Evolutionary conservation across 2,113 vertebrate genomes (phyloP), one percentile per base, ranked within the genome.

Genomic region (Indicator indicator): DNA sequence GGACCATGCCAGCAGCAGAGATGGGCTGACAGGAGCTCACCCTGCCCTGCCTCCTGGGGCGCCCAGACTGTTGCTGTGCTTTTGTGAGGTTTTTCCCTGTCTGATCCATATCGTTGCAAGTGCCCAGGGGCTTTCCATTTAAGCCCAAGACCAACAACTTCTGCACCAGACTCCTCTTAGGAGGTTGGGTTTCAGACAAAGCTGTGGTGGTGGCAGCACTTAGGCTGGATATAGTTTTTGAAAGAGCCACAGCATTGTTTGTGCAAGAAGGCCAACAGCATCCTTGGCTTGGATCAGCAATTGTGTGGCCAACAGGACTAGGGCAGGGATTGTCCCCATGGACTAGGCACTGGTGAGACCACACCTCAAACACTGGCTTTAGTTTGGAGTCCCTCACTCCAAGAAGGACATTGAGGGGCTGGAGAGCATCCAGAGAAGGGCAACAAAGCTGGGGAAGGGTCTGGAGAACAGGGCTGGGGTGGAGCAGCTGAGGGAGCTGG

Each of bases 41-140:
- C 48, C 54, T 80, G 56, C 5, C 36, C 36, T 36, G 36, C 36
- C 32, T 27, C 32, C 42, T 5, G 71, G 59, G 36, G 15, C 44
- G 62, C 75, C 48, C 54, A 52, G 63, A 36, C n/a, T 48, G 42
- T 5, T 0, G 0, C 54, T n/a, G 24, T 1, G 63, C 27, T 83
- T 59, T 20, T 12, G 26, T 38, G 63, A 65, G 50, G 2, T 38
- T 76, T 76, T 40, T 16, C 26, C n/a, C 16, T 6, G 3, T 28
- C 27, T 36, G 74, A 87, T 46, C 20, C 21, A 3, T 9, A 19
- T 14, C 16, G 4, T 3, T 36, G 15, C 46, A 63, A 74, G 33
- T 6, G 21, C 70, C 71, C n/a, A n/a, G 33, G 28, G 56, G 24
- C 48, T 83, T 82, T 56, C 64, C 17, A 18, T 74, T 59, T 40